Conservation (phyloP, 2,113 vertebrate genomes). For the Ibidorhyncha struthersii region DNA sequence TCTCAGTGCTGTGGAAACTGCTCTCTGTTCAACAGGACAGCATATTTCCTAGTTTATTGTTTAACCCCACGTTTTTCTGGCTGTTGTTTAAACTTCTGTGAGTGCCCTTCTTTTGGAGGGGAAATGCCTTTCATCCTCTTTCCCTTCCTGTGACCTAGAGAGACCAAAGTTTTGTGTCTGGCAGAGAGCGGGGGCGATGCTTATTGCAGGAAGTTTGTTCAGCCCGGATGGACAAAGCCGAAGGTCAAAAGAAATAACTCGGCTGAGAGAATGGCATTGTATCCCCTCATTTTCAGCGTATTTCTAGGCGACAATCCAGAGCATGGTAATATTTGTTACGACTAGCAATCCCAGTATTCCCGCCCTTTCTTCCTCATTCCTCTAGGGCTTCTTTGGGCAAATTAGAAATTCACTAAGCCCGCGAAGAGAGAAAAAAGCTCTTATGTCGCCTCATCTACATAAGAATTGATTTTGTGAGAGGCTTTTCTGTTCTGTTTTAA, state of each 20-base stretch:
- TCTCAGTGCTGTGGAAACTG: slow-evolving; percentile 39
- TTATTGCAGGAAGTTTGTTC: not conserved
- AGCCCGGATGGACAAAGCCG: not conserved
- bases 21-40: slow-evolving; percentile 34
- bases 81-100: slow-evolving; percentile 31
- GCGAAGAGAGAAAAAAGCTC: not conserved
- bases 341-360: not conserved
- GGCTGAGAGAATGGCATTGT: not conserved
- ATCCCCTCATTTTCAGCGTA: not conserved
- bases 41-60: slow-evolving; percentile 24
- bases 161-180: not conserved
- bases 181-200: not conserved
- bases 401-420: slow-evolving; percentile 35
- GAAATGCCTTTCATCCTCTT: not conserved
- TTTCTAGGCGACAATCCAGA: not conserved
- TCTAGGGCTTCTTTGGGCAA: slow-evolving; percentile 21
- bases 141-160: not conserved
- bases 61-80: slow-evolving; percentile 39
- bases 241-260: slow-evolving; percentile 32
- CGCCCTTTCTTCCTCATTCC: not conserved
- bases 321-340: not conserved
- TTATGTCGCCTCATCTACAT: slow-evolving; percentile 64
- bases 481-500: slow-evolving; percentile 54
- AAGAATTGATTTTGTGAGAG: slow-evolving; percentile 67
- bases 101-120: not conserved